Conservation (phyloP, 2,797 vertebrate genomes). For the Sitta carolinensis region DNA sequence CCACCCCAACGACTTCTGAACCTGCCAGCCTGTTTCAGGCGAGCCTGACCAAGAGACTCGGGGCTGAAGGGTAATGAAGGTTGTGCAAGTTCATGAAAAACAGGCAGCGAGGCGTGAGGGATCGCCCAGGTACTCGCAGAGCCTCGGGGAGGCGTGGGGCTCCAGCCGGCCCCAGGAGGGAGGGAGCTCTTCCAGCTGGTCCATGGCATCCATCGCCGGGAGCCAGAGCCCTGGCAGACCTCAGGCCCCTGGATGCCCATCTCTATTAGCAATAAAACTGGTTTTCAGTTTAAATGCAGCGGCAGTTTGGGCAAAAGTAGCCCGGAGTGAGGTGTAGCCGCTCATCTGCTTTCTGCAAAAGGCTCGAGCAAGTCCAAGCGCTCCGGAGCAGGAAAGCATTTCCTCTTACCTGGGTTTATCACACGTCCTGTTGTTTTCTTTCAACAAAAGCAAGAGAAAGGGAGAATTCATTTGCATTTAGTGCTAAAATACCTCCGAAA, state of each 20-base stretch:
- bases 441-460: background rate
- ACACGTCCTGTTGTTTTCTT: background rate
- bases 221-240: background rate
- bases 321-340: background rate
- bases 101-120: background rate
- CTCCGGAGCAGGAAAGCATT: background rate
- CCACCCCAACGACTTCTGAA: background rate
- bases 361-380: background rate
- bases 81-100: conserved; percentile 12
- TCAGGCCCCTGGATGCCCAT: background rate
- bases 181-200: background rate
- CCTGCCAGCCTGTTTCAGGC: background rate
- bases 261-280: background rate
- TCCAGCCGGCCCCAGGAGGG: background rate
- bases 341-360: background rate
- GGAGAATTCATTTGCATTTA: background rate
- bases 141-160: background rate
- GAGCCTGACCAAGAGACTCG: background rate
- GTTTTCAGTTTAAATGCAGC: background rate
- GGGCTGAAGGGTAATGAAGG: background rate
- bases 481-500: background rate
- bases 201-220: background rate
- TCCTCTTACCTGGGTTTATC: background rate
- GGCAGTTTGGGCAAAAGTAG: background rate
- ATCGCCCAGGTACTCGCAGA: background rate